Base-by-base conservation (phyloP, 2,113 vertebrate genomes). In the Daphoenositta chrysoptera region DNA sequence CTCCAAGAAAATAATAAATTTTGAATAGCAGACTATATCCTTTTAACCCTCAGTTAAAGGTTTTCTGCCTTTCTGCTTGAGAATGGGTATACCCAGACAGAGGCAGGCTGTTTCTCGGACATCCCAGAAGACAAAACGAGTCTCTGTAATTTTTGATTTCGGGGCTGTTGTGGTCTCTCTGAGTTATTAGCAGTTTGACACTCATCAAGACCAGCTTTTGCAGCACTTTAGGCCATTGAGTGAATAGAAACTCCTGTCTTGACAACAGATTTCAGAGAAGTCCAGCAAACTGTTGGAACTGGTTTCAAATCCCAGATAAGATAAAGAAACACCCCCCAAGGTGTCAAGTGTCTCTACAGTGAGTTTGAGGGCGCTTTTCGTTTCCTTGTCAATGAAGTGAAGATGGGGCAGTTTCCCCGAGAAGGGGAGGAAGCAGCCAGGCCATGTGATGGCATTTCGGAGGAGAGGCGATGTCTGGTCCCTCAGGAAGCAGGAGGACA, bases 381-480 rank as follows among this genome's bases (percentile, higher is more conserved):
- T 83, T 75, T 87, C 53, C n/a, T 58, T 68, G 78, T 48, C 40
- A 48, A 8, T n/a, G 28, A 44, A 50, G 42, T 71, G 60, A 68
- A 91, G 89, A 84, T 13, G 26, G 35, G 64, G 44, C 37, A 1
- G 0, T 78, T 92, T 68, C 37, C 48, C 51, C 39, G 31, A 80
- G 83, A 48, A 65, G 26, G 18, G 51, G 64, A 54, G 65, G 33
- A 54, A 37, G 60, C 1, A 2, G 37, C 35, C 26, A 8, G 0
- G 0, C 12, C 8, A 3, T 2, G 16, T 18, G 35, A n/a, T 0
- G 14, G 57, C 5, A 10, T 44, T 56, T 66, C 54, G 13, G 9
- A 30, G 24, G 50, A 81, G 56, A 39, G 63, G 8, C 21, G 22
- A 53, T 3, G 17, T 24, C 35, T 40, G 61, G 27, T 91, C 37